A percentile compares a stretch with the other conserved stretches of the same genome.
These are phyloP conservation scores for Falcunculus frontatus DNA, from an alignment of 2,113 vertebrate genomes.

Conservation along the genomic window DNA sequence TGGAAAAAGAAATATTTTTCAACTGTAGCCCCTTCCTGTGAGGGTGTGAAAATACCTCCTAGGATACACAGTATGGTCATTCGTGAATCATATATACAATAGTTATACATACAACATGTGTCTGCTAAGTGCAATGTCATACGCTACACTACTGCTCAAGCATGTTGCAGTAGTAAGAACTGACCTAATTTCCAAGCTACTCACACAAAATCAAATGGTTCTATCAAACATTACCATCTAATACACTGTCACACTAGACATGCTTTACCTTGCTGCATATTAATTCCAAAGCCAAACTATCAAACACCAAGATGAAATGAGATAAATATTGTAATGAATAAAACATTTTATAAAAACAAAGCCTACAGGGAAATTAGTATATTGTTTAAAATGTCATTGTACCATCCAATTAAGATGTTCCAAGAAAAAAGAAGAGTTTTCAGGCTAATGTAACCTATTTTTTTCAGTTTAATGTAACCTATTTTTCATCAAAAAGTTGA, in stretches of 20 bases:
- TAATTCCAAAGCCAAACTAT: background rate
- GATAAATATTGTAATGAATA: background rate
- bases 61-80: background rate
- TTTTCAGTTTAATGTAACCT: background rate
- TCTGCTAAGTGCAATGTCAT: background rate
- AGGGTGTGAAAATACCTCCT: background rate
- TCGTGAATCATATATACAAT: background rate
- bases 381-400: background rate
- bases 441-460: background rate
- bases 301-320: background rate
- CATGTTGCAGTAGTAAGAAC: background rate
- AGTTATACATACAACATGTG: background rate
- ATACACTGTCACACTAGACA: background rate
- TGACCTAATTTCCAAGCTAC: conserved; percentile 15
- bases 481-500: background rate
- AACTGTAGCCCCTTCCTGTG: background rate
- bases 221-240: background rate
- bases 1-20: background rate
- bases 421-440: background rate
- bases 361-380: background rate
- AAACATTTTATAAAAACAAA: background rate
- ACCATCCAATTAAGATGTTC: background rate
- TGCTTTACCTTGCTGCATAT: background rate
- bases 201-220: background rate
- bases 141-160: background rate